Percentiles rank a stretch among this genome's conserved stretches.
phyloP scores from a whole-genome alignment of 1,140 invertebrate genomes.

The Lamellibrachia luymesi region DNA sequence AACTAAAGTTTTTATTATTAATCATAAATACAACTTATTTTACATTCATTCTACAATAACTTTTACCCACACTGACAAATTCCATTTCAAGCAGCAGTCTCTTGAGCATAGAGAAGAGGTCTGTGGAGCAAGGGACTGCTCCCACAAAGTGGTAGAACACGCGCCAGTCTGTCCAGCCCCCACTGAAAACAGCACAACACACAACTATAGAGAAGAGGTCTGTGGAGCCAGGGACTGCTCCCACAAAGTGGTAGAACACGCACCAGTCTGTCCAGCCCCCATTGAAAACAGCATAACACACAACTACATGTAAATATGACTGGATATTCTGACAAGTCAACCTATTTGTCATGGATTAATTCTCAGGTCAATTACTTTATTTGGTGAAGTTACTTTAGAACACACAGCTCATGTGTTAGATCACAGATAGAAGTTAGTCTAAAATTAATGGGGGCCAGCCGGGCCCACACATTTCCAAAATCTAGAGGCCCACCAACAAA shows the following conservation, averaged over 20 bases:
- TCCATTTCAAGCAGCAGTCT: conserved; percentile 22
- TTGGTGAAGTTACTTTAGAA: no score
- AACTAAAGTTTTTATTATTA: no score
- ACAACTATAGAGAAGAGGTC: conserved; percentile 14
- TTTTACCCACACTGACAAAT: neutral
- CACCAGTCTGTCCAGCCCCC: no score
- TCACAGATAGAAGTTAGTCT: no score
- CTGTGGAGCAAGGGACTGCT: conserved; percentile 26
- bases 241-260: no score
- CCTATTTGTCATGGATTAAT: no score
- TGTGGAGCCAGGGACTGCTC: no score
- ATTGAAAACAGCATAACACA: neutral
- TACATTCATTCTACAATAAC: neutral
- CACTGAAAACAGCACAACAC: conserved; percentile 14
- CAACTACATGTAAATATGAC: neutral
- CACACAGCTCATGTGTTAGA: no score
- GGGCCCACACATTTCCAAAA: no score
- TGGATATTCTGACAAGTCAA: neutral
- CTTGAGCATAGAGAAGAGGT: conserved; percentile 18
- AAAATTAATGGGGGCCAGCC: no score
- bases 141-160: conserved; percentile 31
- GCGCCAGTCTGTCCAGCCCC: neutral
- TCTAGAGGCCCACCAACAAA: no score
- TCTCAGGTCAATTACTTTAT: no score
- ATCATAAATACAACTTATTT: neutral